These are phyloP conservation scores for Simalia tracyae DNA, from an alignment of 2,797 vertebrate species.

Conservation along the genomic window DNA sequence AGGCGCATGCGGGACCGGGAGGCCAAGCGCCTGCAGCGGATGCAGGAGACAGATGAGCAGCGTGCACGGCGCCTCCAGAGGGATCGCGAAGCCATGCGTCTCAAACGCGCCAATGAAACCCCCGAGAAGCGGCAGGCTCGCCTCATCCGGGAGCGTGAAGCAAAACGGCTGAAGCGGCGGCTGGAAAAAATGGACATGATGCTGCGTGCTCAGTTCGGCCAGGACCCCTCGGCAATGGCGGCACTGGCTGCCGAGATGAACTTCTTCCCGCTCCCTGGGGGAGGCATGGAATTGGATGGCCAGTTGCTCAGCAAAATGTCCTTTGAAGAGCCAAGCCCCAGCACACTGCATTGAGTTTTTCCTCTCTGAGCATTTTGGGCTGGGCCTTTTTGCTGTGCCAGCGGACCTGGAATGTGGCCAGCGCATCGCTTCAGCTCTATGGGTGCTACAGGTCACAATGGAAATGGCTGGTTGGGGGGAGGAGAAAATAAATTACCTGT, in stretches of 20 bases:
- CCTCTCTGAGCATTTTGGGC: not conserved
- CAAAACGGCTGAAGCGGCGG: slow-evolving; percentile 92
- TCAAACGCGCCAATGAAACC: slow-evolving; percentile 94
- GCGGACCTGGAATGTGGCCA: not conserved
- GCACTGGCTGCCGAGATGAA: slow-evolving; percentile 97
- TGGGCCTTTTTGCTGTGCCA: not conserved
- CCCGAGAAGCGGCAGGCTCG: slow-evolving; percentile 94
- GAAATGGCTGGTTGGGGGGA: not conserved
- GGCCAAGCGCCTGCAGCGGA: slow-evolving; percentile 93
- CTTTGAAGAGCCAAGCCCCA: slow-evolving; percentile 77
- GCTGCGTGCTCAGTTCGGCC: slow-evolving; percentile 93
- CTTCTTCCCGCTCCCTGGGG: slow-evolving; percentile 89
- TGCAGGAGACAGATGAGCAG: slow-evolving; percentile 96
- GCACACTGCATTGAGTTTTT: slow-evolving; percentile 64
- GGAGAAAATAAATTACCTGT: not conserved
- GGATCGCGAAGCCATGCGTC: slow-evolving; percentile 94
- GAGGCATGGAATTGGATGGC: slow-evolving; percentile 88
- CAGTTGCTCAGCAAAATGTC: slow-evolving; percentile 85
- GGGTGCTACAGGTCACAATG: not conserved
- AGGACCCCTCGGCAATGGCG: slow-evolving; percentile 94
- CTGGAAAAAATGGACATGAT: slow-evolving; percentile 98
- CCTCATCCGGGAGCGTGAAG: slow-evolving; percentile 92
- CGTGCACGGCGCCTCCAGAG: slow-evolving; percentile 89
- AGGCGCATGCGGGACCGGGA: slow-evolving; percentile 92
- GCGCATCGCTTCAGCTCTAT: not conserved